Conservation (phyloP, 2,113 vertebrate genomes). For the Ciconia boyciana region DNA sequence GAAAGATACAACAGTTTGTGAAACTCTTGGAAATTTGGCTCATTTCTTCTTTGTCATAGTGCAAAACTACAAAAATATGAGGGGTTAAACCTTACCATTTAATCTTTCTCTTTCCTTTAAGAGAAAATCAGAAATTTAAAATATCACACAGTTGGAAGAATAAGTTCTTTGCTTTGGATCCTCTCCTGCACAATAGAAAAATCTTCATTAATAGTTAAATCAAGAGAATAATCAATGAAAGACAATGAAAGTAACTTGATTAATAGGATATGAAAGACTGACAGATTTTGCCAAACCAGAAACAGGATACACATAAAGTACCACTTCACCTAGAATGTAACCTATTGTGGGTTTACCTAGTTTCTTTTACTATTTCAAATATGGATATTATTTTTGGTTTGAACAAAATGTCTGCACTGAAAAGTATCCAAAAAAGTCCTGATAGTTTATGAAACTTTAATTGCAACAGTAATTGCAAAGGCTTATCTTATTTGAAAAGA, state of each 20-base stretch:
- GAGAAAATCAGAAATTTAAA: not conserved
- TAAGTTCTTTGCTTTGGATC: not conserved
- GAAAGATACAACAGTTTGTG: not conserved
- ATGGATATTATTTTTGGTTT: not conserved
- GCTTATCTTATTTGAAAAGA: constrained; percentile 5
- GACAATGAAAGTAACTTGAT: constrained; percentile 23
- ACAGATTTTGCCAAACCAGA: not conserved
- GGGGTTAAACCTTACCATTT: not conserved
- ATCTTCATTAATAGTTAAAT: constrained; percentile 51
- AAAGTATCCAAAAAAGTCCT: not conserved
- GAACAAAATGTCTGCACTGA: constrained; percentile 7
- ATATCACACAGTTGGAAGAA: not conserved
- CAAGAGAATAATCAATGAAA: constrained; percentile 36
- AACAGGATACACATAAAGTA: not conserved
- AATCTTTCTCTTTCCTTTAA: not conserved
- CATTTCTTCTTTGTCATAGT: not conserved
- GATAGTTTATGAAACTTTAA: constrained; percentile 53
- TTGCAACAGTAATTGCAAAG: constrained; percentile 36
- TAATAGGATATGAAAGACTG: constrained; percentile 30
- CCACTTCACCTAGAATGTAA: not conserved
- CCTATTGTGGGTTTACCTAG: not conserved
- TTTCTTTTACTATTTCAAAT: constrained; percentile 5
- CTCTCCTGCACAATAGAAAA: not conserved
- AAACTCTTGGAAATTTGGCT: not conserved
- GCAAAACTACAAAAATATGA: not conserved